These are phyloP conservation scores for Cnemophilus loriae DNA, from an alignment of 2,113 vertebrate species.

Conservation along the genomic window DNA sequence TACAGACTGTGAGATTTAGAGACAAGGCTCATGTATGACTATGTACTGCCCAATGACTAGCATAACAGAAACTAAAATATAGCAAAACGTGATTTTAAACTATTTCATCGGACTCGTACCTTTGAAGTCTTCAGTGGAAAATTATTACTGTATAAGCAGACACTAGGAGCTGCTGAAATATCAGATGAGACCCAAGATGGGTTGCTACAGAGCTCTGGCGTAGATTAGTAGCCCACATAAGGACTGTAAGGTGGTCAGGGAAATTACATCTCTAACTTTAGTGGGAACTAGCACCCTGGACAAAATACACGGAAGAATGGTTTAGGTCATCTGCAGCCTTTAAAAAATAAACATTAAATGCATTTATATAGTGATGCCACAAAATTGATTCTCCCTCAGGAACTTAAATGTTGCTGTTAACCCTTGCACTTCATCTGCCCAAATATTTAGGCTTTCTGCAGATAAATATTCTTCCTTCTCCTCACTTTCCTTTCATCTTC, in stretches of 20 bases:
- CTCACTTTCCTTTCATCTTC: not conserved
- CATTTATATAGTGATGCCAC: not conserved
- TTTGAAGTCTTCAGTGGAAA: not conserved
- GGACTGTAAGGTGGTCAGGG: not conserved
- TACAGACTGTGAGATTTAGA: not conserved
- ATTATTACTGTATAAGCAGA: not conserved
- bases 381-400: not conserved
- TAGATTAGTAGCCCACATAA: not conserved
- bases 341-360: not conserved
- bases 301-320: not conserved
- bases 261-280: not conserved
- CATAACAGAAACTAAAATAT: not conserved
- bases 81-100: not conserved
- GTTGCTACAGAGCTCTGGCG: not conserved
- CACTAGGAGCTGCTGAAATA: not conserved
- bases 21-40: not conserved
- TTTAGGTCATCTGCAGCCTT: not conserved
- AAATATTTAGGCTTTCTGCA: not conserved
- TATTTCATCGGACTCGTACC: not conserved
- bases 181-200: not conserved
- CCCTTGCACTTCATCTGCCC: not conserved
- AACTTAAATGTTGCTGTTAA: not conserved
- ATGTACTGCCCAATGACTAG: not conserved
- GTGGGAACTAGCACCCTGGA: not conserved
- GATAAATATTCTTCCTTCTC: not conserved